phyloP scores from a whole-genome alignment of 2,113 vertebrate species.

The Merops nubicus region DNA sequence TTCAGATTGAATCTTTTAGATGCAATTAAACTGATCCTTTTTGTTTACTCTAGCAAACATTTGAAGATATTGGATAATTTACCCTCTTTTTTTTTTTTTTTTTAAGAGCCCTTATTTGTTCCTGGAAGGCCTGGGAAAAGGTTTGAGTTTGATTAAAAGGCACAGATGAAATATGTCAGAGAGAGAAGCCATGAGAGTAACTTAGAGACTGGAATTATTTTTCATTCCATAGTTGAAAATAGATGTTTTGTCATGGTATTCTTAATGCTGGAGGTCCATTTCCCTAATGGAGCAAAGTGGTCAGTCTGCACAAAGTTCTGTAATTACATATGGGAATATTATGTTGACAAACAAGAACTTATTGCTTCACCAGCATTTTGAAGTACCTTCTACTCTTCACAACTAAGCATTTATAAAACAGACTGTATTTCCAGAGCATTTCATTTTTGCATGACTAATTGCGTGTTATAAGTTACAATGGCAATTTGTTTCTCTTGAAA shows the following conservation, averaged over 20 bases:
- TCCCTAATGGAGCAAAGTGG: slow-evolving; percentile 25
- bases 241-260: background rate
- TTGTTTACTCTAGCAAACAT: background rate
- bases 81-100: background rate
- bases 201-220: background rate
- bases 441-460: slow-evolving; percentile 57
- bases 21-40: background rate
- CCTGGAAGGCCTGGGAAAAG: background rate
- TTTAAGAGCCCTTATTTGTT: background rate
- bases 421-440: background rate
- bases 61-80: background rate
- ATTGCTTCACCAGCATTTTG: slow-evolving; percentile 13
- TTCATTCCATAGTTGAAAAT: background rate
- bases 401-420: background rate
- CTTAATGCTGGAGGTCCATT: background rate
- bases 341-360: slow-evolving; percentile 52
- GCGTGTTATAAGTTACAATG: background rate
- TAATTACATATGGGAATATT: slow-evolving; percentile 33
- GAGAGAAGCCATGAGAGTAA: background rate
- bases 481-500: slow-evolving; percentile 16
- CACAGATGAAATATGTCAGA: background rate
- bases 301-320: background rate
- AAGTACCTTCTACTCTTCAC: background rate
- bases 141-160: background rate
- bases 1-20: background rate